Evolutionary conservation across 2,113 vertebrate species (phyloP).

Genomic region (Balaenoptera acutorostrata): DNA sequence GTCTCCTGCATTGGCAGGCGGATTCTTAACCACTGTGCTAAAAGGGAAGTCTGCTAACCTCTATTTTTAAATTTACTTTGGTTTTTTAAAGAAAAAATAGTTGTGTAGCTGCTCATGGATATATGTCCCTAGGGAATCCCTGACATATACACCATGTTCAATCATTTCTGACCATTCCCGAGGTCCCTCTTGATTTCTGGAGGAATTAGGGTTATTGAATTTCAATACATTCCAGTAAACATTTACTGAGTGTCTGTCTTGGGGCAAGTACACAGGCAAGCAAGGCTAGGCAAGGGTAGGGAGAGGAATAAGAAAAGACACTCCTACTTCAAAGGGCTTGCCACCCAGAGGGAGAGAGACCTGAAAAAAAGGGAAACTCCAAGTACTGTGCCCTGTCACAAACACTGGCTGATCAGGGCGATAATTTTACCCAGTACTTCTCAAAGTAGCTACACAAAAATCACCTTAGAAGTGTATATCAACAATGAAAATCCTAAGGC

Average conservation of each 20-base stretch:
- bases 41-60: neutral
- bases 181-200: neutral
- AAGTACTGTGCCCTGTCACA: neutral
- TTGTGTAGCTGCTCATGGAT: neutral
- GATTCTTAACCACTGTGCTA: too few relatives aligned
- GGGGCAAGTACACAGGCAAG: too few relatives aligned
- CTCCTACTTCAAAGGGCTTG: neutral
- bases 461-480: neutral
- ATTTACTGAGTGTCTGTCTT: neutral
- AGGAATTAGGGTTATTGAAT: conserved; percentile 28
- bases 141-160: neutral
- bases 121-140: neutral
- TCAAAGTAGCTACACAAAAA: neutral
- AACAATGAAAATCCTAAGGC: neutral
- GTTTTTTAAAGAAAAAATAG: neutral
- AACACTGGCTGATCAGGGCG: neutral
- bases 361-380: neutral
- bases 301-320: neutral
- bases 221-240: neutral
- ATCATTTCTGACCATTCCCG: conserved; percentile 13
- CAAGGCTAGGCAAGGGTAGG: neutral
- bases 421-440: neutral
- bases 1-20: too few relatives aligned
- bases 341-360: neutral
- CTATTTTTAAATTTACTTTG: neutral